These are phyloP conservation scores for Otis tarda DNA, from an alignment of 2,113 vertebrate species.

Conservation along the genomic window DNA sequence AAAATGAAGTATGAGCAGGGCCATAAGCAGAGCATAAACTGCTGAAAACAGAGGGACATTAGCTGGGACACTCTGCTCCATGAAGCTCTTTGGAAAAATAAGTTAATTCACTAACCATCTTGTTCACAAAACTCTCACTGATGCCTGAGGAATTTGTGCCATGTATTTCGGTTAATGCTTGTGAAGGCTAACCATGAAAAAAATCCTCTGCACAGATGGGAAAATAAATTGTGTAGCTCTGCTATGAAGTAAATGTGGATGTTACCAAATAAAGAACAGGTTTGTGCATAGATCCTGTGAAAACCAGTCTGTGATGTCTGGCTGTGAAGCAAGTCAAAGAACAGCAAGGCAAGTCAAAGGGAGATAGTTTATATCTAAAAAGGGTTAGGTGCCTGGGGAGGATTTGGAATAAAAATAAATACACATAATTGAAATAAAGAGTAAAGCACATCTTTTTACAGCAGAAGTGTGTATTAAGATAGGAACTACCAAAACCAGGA, in stretches of 20 bases:
- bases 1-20: neutral
- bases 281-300: slow-evolving; percentile 14
- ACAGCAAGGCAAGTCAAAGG: neutral
- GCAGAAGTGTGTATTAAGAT: slow-evolving; percentile 36
- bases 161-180: neutral
- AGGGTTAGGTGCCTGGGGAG: neutral
- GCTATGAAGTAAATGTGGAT: slow-evolving; percentile 10
- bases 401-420: slow-evolving; percentile 36
- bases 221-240: neutral
- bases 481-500: slow-evolving; percentile 31
- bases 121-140: neutral
- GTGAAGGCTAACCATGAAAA: neutral
- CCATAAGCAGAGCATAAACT: neutral
- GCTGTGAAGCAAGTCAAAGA: slow-evolving; percentile 15
- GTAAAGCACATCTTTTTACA: slow-evolving; percentile 36
- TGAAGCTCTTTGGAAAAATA: neutral
- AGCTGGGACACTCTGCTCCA: neutral
- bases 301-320: slow-evolving; percentile 20
- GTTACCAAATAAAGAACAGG: slow-evolving; percentile 35
- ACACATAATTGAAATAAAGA: neutral
- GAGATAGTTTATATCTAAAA: neutral
- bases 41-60: neutral
- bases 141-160: neutral
- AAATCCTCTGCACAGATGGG: slow-evolving; percentile 11
- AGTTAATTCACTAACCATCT: neutral